These are phyloP conservation scores for Cynodonichthys magdalenae DNA, from an alignment of 2,797 vertebrate species.

Conservation along the genomic window DNA sequence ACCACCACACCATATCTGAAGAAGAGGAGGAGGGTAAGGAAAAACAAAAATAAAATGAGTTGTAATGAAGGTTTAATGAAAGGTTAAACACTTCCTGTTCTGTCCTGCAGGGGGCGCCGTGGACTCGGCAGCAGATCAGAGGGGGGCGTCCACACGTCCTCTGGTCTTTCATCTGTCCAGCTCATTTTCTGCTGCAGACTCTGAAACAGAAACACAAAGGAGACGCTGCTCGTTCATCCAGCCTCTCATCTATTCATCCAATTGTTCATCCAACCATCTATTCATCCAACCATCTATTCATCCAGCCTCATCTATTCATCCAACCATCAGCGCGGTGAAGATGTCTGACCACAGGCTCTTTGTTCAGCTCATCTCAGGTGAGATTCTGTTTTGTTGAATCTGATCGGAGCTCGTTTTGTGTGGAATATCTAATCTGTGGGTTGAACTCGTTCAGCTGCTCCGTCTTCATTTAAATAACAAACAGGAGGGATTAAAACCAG, in stretches of 20 bases:
- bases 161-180: conserved; percentile 11
- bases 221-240: conserved; percentile 9
- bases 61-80: not conserved
- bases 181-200: conserved; percentile 18
- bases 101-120: conserved; percentile 36
- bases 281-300: not conserved
- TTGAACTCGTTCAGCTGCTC: not conserved
- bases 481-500: not conserved
- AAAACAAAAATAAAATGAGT: not conserved
- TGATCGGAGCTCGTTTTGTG: too few relatives aligned
- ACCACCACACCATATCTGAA: too few relatives aligned
- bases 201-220: conserved; percentile 14
- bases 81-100: not conserved
- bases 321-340: not conserved
- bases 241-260: not conserved
- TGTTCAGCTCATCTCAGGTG: conserved; percentile 47
- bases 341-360: conserved; percentile 28
- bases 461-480: conserved; percentile 9
- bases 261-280: not conserved
- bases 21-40: not conserved
- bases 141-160: not conserved
- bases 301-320: not conserved
- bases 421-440: too few relatives aligned
- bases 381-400: not conserved
- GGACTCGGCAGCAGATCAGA: not conserved